Evolutionary conservation across 2,888 invertebrate species (phyloP), one percentile per base, ranked within the genome.

Genomic region (Tenthredo mesomela): DNA sequence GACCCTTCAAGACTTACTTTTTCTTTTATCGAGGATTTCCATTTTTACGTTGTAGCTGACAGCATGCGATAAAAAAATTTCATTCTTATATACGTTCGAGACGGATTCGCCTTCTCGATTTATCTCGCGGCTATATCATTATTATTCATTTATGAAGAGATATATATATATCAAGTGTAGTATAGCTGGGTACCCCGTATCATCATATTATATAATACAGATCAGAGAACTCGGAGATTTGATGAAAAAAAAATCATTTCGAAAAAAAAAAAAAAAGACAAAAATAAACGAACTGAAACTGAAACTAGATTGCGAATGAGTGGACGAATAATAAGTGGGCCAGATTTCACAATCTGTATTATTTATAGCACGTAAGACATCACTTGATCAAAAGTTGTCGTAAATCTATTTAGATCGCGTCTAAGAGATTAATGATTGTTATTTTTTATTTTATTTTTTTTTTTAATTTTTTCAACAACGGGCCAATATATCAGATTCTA

Each of bases 21-120:
- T 33, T 78, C 37, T 78, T 58, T 78, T 58, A 58, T 78, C 54
- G 54, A 15, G 54, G 78, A 75, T 75, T 75, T 47, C 29, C 43
- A 43, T 73, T 73, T 73, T 43, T 25, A 43, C 18, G n/a, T 73
- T 43, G 43, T 43, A 43, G 43, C 54, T 77, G 50, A 77, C 54
- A 54, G 50, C 50, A 18, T 18, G 37, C 78, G 50, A 33, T 29
- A 33, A 54, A 25, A 25, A 21, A n/a, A 54, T 54, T 78, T 54
- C 15, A 54, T 58, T 18, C 70, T 70, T 70, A 37, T 3, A n/a
- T n/a, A n/a, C n/a, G 33, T 7, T 18, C 37, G 10, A 9, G 15
- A 29, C 29, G 67, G 70, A 70, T 70, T 37, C 2, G 29, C 37
- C 7, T 33, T n/a, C 15, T 37, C 70, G 6, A 54, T 6, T n/a